These are phyloP conservation scores for Fragum whitleyi DNA, from an alignment of 2,888 invertebrate species.

Conservation along the genomic window DNA sequence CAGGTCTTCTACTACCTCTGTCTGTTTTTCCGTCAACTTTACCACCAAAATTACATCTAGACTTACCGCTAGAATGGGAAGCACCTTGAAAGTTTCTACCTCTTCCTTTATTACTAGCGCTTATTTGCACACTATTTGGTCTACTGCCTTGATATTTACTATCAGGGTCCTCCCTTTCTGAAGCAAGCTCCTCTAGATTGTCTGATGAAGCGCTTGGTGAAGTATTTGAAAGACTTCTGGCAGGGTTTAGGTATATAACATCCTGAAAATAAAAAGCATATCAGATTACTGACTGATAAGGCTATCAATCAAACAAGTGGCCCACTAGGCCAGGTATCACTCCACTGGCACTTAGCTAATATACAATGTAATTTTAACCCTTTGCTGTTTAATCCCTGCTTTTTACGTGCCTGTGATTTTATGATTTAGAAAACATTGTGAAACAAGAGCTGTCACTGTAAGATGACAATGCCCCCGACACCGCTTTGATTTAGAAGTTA, in stretches of 20 bases:
- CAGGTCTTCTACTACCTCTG: neutral
- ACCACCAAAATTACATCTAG: constrained; percentile 16
- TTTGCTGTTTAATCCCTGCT: no score
- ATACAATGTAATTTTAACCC: no score
- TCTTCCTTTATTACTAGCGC: neutral
- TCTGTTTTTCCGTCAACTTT: neutral
- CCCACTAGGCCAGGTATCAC: no score
- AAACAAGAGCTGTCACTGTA: no score
- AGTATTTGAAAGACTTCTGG: neutral
- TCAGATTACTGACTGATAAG: no score
- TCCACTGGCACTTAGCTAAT: no score
- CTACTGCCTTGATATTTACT: neutral
- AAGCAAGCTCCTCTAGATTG: constrained; percentile 1
- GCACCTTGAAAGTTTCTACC: neutral
- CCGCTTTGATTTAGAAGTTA: no score
- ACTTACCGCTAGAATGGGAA: constrained; percentile 1
- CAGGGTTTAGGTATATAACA: constrained; percentile 28
- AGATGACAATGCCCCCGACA: no score
- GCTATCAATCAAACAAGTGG: no score
- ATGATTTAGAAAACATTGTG: no score
- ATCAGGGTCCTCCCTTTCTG: constrained; percentile 18
- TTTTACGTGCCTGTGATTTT: no score
- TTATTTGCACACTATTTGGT: neutral
- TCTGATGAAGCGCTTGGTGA: constrained; percentile 2
- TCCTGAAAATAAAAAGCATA: constrained; percentile 24